Percentiles rank a stretch among this genome's conserved stretches.
These are phyloP conservation scores for Rallus crepitans DNA, from an alignment of 2,797 vertebrate species.

Conservation along the genomic window DNA sequence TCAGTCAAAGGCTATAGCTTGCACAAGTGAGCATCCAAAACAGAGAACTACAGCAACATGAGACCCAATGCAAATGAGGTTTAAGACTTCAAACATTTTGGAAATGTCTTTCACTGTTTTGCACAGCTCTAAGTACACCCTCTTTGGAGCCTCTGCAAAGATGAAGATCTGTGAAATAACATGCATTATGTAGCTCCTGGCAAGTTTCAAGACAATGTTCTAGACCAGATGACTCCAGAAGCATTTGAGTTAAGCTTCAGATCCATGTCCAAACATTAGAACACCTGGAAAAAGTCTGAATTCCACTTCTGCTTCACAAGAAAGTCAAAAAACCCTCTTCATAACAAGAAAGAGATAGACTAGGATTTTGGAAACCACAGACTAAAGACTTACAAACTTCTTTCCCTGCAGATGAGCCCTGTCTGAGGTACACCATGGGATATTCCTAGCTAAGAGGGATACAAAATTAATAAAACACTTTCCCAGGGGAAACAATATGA, in stretches of 20 bases:
- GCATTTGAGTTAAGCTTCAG: neutral
- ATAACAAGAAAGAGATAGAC: neutral
- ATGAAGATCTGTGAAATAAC: neutral
- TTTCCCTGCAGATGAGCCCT: neutral
- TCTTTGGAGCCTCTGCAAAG: neutral
- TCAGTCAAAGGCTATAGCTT: neutral
- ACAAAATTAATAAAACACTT: neutral
- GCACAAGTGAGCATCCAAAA: neutral
- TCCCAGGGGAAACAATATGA: neutral
- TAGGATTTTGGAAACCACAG: neutral
- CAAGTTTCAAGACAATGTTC: neutral
- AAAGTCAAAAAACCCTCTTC: neutral
- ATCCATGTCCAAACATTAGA: neutral
- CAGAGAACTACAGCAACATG: neutral
- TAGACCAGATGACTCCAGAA: neutral
- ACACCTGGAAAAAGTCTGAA: neutral
- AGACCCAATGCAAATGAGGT: neutral
- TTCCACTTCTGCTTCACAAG: neutral
- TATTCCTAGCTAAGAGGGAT: neutral
- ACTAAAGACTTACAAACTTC: neutral
- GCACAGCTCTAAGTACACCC: neutral
- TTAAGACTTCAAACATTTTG: neutral
- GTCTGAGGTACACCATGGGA: neutral
- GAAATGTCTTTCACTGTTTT: neutral
- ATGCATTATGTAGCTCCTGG: neutral